These are phyloP conservation scores for Proisotoma minuta DNA, from an alignment of 2,888 invertebrate species.

Conservation along the genomic window DNA sequence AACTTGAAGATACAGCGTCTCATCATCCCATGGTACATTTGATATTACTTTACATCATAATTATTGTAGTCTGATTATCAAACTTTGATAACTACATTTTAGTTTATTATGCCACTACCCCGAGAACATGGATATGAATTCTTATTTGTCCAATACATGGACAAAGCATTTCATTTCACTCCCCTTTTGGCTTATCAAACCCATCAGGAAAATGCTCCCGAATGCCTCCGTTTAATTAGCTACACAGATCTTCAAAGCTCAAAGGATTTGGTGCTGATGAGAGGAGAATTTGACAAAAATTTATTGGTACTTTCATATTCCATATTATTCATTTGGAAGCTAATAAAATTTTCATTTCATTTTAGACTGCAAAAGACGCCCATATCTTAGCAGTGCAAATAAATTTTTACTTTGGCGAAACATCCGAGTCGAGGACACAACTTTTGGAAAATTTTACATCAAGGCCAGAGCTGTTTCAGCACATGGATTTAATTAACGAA, in stretches of 20 bases:
- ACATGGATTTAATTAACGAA: constrained; percentile 73
- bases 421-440: constrained; percentile 59
- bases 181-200: constrained; percentile 78
- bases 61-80: not conserved
- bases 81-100: constrained; percentile 27
- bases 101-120: constrained; percentile 74
- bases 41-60: not conserved
- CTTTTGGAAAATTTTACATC: constrained; percentile 66
- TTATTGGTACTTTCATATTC: constrained; percentile 53
- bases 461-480: constrained; percentile 69
- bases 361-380: constrained; percentile 65
- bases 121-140: constrained; percentile 80
- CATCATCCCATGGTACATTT: constrained; percentile 57
- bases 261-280: constrained; percentile 75
- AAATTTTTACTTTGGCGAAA: constrained; percentile 73
- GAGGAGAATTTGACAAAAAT: constrained; percentile 78
- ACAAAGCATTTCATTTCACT: constrained; percentile 73
- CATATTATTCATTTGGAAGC: not conserved
- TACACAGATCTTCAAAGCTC: constrained; percentile 67
- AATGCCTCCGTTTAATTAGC: constrained; percentile 73
- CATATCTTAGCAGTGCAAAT: constrained; percentile 80
- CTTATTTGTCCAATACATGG: constrained; percentile 69
- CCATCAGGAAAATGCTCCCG: constrained; percentile 82
- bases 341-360: not conserved
- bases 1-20: constrained; percentile 58